A percentile compares a stretch with the other conserved stretches of the same genome.
Conservation (phyloP, 2,113 vertebrate genomes). For the Macquaria australasica region DNA sequence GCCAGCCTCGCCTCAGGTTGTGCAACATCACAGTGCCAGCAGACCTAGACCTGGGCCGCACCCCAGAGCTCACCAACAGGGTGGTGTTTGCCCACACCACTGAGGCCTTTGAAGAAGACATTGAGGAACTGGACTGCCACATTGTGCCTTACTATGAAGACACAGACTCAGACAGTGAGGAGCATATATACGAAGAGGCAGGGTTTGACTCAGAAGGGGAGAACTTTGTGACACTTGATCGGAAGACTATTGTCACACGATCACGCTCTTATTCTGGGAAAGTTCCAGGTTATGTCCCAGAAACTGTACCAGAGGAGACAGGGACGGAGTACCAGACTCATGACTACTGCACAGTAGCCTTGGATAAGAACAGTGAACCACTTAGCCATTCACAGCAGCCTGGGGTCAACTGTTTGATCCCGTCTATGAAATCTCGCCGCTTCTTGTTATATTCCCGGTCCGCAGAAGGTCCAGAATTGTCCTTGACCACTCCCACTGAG, state of each 20-base stretch:
- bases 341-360: slow-evolving; percentile 82
- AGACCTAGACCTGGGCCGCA: slow-evolving; percentile 80
- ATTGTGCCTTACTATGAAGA: slow-evolving; percentile 87
- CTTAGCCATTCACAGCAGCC: slow-evolving; percentile 76
- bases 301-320: slow-evolving; percentile 95
- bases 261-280: slow-evolving; percentile 94
- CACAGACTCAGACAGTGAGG: slow-evolving; percentile 84
- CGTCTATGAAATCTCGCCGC: slow-evolving; percentile 86
- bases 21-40: slow-evolving; percentile 86
- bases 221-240: slow-evolving; percentile 86
- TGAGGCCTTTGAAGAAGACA: slow-evolving; percentile 87
- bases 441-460: slow-evolving; percentile 91
- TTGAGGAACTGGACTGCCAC: slow-evolving; percentile 87
- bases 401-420: slow-evolving; percentile 81
- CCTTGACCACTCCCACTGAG: slow-evolving; percentile 83
- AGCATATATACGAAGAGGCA: slow-evolving; percentile 87
- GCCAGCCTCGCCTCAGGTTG: slow-evolving; percentile 85
- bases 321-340: slow-evolving; percentile 86
- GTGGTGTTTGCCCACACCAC: slow-evolving; percentile 86
- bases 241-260: slow-evolving; percentile 88
- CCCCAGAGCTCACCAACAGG: slow-evolving; percentile 85
- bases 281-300: slow-evolving; percentile 92
- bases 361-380: slow-evolving; percentile 78
- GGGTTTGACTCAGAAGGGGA: slow-evolving; percentile 86
- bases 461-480: slow-evolving; percentile 88